A percentile compares a stretch with the other conserved stretches of the same genome.
Evolutionary conservation across 2,797 vertebrate genomes (phyloP).

Genomic region (Graptemys geographica): DNA sequence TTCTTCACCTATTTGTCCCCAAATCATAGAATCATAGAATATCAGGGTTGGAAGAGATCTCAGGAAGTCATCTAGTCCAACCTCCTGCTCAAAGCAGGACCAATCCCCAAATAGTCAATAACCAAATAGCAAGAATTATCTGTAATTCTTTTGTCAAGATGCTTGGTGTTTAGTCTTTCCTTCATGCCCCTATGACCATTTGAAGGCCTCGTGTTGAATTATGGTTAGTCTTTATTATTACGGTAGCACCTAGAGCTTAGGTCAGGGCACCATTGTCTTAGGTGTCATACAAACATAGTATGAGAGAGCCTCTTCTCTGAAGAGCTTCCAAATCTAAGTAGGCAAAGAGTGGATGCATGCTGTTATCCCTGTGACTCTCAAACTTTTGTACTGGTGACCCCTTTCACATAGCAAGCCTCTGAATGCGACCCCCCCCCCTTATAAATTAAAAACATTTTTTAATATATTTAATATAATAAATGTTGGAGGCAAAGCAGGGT

Average conservation of each 20-base stretch:
- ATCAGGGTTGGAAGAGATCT: too few species aligned
- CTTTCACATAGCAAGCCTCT: too few species aligned
- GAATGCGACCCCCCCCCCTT: too few species aligned
- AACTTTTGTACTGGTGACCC: too few species aligned
- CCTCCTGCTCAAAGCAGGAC: too few species aligned
- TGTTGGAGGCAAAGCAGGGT: too few species aligned
- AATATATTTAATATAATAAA: too few species aligned
- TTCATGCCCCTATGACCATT: neutral
- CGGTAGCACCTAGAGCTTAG: neutral
- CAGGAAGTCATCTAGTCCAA: too few species aligned
- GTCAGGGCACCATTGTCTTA: neutral
- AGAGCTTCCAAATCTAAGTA: neutral
- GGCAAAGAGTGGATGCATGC: neutral
- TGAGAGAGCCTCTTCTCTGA: neutral
- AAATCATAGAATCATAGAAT: neutral
- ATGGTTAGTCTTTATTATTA: neutral
- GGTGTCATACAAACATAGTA: neutral
- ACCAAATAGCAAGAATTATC: neutral
- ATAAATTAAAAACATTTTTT: too few species aligned
- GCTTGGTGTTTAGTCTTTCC: neutral
- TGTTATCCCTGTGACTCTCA: neutral
- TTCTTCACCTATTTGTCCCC: neutral
- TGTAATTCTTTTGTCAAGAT: neutral
- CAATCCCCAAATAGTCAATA: neutral
- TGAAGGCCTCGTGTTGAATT: conserved; percentile 4